These are phyloP conservation scores for Lateolabrax maculatus DNA, from an alignment of 2,797 vertebrate species.

Conservation along the genomic window DNA sequence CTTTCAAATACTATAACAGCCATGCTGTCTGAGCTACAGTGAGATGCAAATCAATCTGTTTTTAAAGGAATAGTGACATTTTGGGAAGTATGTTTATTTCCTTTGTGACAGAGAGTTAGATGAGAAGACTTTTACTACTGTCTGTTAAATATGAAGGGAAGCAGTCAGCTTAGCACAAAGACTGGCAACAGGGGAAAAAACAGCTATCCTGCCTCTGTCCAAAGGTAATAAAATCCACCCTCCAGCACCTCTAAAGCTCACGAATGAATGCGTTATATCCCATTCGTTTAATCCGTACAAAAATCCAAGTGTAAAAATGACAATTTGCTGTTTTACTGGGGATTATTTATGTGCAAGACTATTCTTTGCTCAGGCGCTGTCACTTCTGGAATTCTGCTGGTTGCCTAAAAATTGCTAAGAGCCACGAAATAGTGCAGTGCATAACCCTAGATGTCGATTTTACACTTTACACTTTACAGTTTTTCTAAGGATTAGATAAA, in stretches of 20 bases:
- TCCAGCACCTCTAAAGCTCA: not conserved
- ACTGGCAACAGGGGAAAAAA: not conserved
- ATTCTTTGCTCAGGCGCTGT: not conserved
- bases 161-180: not conserved
- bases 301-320: not conserved
- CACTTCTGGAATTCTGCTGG: conserved; percentile 7
- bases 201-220: not conserved
- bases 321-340: not conserved
- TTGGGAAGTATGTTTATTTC: not conserved
- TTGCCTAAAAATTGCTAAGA: not conserved
- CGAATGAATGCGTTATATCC: not conserved
- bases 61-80: conserved; percentile 10
- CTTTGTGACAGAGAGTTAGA: not conserved
- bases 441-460: not conserved
- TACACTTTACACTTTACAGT: not conserved
- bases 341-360: not conserved
- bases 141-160: not conserved
- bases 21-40: conserved; percentile 43
- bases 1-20: conserved; percentile 54
- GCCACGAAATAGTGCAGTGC: not conserved
- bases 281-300: not conserved
- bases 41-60: conserved; percentile 55
- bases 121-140: not conserved
- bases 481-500: not conserved
- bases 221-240: not conserved